Base-by-base conservation (phyloP, 2,113 vertebrate species). In the Nerophis ophidion region DNA sequence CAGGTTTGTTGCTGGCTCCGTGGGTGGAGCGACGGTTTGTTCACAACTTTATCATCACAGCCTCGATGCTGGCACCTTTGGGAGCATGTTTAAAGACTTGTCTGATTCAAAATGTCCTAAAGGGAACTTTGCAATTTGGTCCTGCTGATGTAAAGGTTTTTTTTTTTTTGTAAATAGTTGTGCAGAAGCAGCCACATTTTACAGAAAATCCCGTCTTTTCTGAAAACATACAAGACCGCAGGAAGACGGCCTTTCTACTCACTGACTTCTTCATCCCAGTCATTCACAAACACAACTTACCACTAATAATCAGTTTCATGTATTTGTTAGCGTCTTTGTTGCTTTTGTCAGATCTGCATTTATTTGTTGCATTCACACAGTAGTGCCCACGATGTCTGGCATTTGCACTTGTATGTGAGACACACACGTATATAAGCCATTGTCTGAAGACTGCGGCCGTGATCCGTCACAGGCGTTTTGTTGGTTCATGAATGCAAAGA, bases 111-210 rank as follows among this genome's bases (percentile, higher is more conserved):
- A 0, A 66, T 58, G 61, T 75, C 79, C 45, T 74, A 79, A 85
- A 85, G 77, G 82, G 81, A 83, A 82, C 57, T 68, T 47, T 71
- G 64, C 63, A 68, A 61, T 82, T 63, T 3, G 54, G 81, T 81
- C 81, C 84, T 87, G 81, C 88, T 86, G 85, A 88, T 86, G 81
- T 85, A 82, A 80, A 87, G 79, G 63, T 77, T 33, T 49, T 72
- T 51, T 72, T 51, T 65, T 70, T 79, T 54, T 52, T 79, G 62
- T 83, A 77, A 79, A 73, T 65, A 81, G 63, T 38, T 67, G 74
- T 76, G 61, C 69, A 71, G 66, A 68, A 54, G 47, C 64, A 66
- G 65, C 71, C 59, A 53, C 64, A 52, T 67, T 63, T 75, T 17
- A 66, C 50, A 51, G 61, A 16, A 34, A 60, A 65, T 7, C 60